A percentile compares a stretch with the other conserved stretches of the same genome.
Evolutionary conservation across 1,140 invertebrate species (phyloP).

Genomic region (Apis cerana): DNA sequence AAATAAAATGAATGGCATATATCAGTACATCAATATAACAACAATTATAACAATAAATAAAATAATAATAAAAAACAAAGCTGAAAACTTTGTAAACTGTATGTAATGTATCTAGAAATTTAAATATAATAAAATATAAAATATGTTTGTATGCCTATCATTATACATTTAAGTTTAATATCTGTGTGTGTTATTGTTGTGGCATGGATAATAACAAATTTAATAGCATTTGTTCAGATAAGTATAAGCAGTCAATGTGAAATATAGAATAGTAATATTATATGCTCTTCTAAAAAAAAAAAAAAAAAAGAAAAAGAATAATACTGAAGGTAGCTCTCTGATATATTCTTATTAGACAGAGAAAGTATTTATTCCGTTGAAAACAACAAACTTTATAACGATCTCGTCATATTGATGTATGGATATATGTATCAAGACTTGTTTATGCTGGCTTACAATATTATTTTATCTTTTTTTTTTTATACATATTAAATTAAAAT

Average conservation of each 20-base stretch:
- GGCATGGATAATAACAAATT: slow-evolving; percentile 33
- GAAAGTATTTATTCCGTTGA: slow-evolving; percentile 21
- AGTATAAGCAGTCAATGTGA: slow-evolving; percentile 18
- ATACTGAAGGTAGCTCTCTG: slow-evolving; percentile 36
- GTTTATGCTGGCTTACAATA: slow-evolving; percentile 41
- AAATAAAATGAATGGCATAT: slow-evolving; percentile 21
- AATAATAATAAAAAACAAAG: background rate
- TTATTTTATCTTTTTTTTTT: slow-evolving; percentile 21
- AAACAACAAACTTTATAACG: slow-evolving; percentile 21
- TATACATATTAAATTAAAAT: slow-evolving; percentile 15
- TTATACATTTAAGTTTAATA: slow-evolving; percentile 23
- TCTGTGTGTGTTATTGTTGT: slow-evolving; percentile 34
- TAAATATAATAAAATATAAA: slow-evolving; percentile 22
- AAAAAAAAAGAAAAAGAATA: slow-evolving; percentile 7
- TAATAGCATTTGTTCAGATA: slow-evolving; percentile 14
- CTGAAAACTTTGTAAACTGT: slow-evolving; percentile 24
- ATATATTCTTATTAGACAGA: slow-evolving; percentile 23
- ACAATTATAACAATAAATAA: background rate
- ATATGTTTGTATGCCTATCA: slow-evolving; percentile 35
- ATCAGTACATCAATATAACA: slow-evolving; percentile 51
- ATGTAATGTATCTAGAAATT: slow-evolving; percentile 35
- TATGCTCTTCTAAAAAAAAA: slow-evolving; percentile 11
- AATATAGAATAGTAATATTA: slow-evolving; percentile 28
- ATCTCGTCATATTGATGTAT: slow-evolving; percentile 45
- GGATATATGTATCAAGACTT: slow-evolving; percentile 39